Base-by-base conservation (phyloP, 2,888 invertebrate species). In the Creontiades dilutus region DNA sequence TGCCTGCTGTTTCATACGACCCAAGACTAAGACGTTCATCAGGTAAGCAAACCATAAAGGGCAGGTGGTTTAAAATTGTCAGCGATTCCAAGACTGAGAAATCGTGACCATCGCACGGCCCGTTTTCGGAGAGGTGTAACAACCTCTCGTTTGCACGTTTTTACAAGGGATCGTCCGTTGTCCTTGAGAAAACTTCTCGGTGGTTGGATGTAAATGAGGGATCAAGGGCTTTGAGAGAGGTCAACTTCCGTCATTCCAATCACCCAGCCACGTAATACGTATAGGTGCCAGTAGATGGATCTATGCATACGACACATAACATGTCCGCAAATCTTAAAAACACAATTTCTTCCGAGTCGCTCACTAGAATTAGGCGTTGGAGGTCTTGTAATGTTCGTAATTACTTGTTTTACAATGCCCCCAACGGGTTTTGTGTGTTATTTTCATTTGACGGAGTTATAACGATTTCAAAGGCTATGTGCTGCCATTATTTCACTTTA, bases 191-290 rank as follows among this genome's bases (percentile, higher is more conserved):
- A 68, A 68, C 68, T 68, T 9, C 12, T 7, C 12, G 23, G 12
- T 12, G 12, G 19, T 12, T 23, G 12, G 12, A 68, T 68, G 68
- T 23, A 68, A 68, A 68, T 68, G 9, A 68, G 68, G 78, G 78
- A 78, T 78, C 78, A 78, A 78, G 78, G 78, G 78, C 78, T 78
- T 47, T 11, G 46, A 28, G 46, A 78, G 78, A 4, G 46, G 16
- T 78, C 46, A 28, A 37, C 78, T 78, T 78, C 78, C 78, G 5
- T n/a, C 78, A 78, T 78, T 78, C 78, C 47, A 16, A 37, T 46
- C 12, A 19, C 16, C 5, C 76, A 16, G 9, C 47, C 13, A 78
- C 7, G 47, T 19, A 78, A 78, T 46, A 78, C 46, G 46, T 37
- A 78, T 46, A 78, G 78, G 46, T 37, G 78, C n/a, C 46, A n/a